Evolutionary conservation across 1,140 invertebrate species (phyloP).

Genomic region (Matsumurasca onukii): DNA sequence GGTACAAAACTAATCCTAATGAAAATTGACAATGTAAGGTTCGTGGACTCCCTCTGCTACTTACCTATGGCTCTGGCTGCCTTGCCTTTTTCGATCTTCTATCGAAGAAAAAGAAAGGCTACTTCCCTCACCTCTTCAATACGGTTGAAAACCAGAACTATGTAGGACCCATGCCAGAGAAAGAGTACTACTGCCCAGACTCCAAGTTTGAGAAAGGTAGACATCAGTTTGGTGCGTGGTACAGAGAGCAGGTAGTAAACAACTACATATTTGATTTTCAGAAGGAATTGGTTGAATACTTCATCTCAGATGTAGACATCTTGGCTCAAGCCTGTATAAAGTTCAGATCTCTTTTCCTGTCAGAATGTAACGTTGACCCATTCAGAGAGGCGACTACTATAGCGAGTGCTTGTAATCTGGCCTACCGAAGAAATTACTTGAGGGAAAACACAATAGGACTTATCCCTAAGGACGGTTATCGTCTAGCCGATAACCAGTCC

Average conservation of each 20-base stretch:
- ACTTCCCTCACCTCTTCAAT: constrained; percentile 27
- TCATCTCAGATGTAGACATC: too few species aligned
- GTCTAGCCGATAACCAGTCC: too few species aligned
- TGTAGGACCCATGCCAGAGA: constrained; percentile 29
- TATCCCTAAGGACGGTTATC: too few species aligned
- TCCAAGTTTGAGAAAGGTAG: constrained; percentile 9
- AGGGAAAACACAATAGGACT: neutral
- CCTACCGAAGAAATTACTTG: neutral
- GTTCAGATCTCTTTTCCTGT: constrained; percentile 15
- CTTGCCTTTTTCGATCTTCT: constrained; percentile 27
- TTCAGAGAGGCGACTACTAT: too few species aligned
- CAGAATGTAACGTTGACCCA: too few species aligned
- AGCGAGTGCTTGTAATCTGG: neutral
- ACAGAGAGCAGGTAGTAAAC: constrained; percentile 18
- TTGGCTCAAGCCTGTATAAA: constrained; percentile 31
- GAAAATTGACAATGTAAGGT: too few species aligned
- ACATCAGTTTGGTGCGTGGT: constrained; percentile 27
- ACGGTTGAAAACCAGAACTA: constrained; percentile 32
- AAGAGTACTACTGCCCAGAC: constrained; percentile 29
- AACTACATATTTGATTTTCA: too few species aligned
- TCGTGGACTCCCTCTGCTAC: too few species aligned
- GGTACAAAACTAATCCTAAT: too few species aligned
- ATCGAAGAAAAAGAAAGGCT: constrained; percentile 32
- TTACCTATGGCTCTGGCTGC: too few species aligned
- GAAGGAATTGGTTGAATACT: too few species aligned